phyloP scores from a whole-genome alignment of 2,888 invertebrate species.

The Melipona beecheii region DNA sequence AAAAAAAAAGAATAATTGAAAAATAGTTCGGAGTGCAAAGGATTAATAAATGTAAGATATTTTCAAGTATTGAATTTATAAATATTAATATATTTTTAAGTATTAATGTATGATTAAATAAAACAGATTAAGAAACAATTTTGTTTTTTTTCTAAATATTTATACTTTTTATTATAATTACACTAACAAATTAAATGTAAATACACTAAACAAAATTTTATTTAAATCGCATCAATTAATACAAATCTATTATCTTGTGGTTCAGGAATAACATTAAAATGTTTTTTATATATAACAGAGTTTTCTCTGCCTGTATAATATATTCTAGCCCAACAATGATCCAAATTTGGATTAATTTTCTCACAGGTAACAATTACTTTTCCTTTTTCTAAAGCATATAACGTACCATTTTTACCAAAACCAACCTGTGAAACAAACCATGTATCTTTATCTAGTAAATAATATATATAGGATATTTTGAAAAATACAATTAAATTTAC shows the following conservation, averaged over 20 bases:
- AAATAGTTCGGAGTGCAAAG: too few species aligned
- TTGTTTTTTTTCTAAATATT: neutral
- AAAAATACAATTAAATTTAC: constrained; percentile 84
- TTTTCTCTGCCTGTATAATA: constrained; percentile 88
- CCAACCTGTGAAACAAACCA: constrained; percentile 88
- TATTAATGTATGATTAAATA: too few species aligned
- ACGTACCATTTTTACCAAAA: constrained; percentile 90
- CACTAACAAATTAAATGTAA: neutral
- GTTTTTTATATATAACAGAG: constrained; percentile 91
- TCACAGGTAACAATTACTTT: constrained; percentile 93
- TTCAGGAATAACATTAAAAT: constrained; percentile 92
- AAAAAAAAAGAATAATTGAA: too few species aligned
- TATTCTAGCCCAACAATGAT: constrained; percentile 90
- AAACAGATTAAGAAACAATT: constrained; percentile 2
- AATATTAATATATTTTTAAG: too few species aligned
- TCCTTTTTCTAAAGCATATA: constrained; percentile 93
- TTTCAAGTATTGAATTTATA: too few species aligned
- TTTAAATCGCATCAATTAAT: constrained; percentile 89
- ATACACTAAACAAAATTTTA: constrained; percentile 18
- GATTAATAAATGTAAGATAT: too few species aligned
- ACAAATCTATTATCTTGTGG: constrained; percentile 92
- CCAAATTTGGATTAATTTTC: constrained; percentile 91
- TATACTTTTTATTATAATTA: constrained; percentile 15
- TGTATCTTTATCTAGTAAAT: neutral
- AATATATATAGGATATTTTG: neutral